Percentiles rank a stretch among this genome's conserved stretches.
phyloP scores from a whole-genome alignment of 2,888 invertebrate species.

The Hybos culiciformis region DNA sequence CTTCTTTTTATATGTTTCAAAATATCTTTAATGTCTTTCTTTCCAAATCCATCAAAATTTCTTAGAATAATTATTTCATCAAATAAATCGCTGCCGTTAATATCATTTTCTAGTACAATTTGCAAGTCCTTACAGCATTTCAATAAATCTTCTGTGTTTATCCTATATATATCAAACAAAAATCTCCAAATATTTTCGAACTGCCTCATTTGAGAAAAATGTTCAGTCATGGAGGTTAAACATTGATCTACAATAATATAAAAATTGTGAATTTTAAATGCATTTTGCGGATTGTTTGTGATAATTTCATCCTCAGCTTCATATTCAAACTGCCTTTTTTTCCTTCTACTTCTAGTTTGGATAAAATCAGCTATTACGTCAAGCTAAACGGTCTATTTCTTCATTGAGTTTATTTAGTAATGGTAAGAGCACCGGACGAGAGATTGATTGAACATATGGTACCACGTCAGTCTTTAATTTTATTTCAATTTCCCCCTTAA shows the following conservation, averaged over 20 bases:
- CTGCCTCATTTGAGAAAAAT: not conserved
- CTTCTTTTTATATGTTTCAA: not conserved
- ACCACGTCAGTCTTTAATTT: no score
- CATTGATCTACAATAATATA: not conserved
- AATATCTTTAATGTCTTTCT: not conserved
- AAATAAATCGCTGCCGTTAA: constrained; percentile 1
- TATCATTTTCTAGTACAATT: constrained; percentile 1
- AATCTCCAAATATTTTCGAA: not conserved
- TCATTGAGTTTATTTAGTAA: no score
- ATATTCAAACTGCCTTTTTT: not conserved
- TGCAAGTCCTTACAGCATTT: not conserved
- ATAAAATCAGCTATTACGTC: not conserved
- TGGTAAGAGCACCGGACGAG: no score
- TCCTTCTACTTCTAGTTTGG: not conserved
- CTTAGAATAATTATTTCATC: not conserved
- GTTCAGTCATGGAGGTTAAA: not conserved
- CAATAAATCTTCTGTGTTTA: not conserved
- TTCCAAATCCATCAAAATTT: constrained; percentile 1
- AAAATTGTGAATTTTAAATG: not conserved
- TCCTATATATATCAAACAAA: not conserved
- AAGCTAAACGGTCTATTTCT: no score
- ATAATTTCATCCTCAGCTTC: not conserved
- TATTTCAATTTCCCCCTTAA: no score
- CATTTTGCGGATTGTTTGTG: not conserved
- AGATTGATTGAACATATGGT: no score